phyloP scores from a whole-genome alignment of 2,113 vertebrate genomes.

The Zootoca vivipara region DNA sequence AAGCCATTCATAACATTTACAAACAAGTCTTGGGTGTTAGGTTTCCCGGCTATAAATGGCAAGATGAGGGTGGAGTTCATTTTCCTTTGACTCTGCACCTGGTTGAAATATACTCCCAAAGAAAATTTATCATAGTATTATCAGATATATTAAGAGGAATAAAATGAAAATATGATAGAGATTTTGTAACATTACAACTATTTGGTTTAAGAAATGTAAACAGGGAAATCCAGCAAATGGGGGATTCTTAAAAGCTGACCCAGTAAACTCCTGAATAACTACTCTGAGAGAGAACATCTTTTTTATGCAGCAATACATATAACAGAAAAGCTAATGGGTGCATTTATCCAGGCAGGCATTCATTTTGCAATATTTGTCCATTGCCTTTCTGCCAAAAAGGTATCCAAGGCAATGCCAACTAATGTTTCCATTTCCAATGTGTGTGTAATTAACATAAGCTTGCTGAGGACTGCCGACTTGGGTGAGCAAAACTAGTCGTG shows the following conservation, averaged over 20 bases:
- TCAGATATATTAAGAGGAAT: conserved; percentile 5
- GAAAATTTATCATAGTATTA: accelerated
- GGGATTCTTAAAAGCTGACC: background rate
- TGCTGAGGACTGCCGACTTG: background rate
- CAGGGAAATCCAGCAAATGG: background rate
- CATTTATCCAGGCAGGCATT: background rate
- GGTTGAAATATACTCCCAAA: background rate
- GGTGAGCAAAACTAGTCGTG: background rate
- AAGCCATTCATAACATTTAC: conserved; percentile 69
- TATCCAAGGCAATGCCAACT: background rate
- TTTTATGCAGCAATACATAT: background rate
- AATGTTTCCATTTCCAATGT: background rate
- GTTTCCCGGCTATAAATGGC: conserved; percentile 62
- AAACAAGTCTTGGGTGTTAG: conserved; percentile 66
- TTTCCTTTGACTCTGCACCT: conserved; percentile 16
- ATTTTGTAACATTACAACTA: background rate
- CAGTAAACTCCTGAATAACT: accelerated
- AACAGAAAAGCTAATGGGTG: background rate
- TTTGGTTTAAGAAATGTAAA: background rate
- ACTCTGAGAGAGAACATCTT: background rate
- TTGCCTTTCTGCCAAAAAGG: background rate
- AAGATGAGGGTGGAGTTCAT: conserved; percentile 37
- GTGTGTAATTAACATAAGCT: background rate
- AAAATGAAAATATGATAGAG: background rate
- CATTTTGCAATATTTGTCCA: background rate